Base-by-base conservation (phyloP, 2,888 invertebrate species). In the Dryococelus australis region DNA sequence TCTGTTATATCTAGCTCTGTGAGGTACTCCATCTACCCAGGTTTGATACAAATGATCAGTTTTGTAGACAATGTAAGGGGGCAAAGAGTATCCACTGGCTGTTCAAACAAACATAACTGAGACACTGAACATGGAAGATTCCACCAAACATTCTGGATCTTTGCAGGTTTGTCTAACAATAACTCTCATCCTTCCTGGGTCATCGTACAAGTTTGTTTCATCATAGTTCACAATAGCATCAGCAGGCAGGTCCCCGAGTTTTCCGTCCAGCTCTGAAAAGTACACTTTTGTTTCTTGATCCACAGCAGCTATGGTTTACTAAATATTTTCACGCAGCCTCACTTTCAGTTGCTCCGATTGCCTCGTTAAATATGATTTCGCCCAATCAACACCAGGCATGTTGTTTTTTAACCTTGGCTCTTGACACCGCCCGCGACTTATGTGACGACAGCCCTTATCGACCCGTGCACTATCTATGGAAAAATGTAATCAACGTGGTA, bases 191-290 rank as follows among this genome's bases (percentile, higher is more conserved):
- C 81, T 86, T 24, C 90, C 91, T n/a, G 91, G 90, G 87, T 92
- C 91, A 87, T 91, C 91, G 10, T 88, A 87, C 3, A 91, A 87
- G 83, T 91, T 91, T 10, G 91, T 91, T 87, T 91, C 91, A 87
- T 91, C 91, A 88, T 91, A 92, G 83, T 91, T 91, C 8, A 90
- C 81, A 20, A 90, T 87, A 51, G 88, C 87, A 27, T 78, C 28
- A 27, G 88, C 84, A 4, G 88, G 87, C 12, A 89, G 81, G 86
- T 85, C 88, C 86, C 88, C 83, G 28, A 89, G 87, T 16, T 88
- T 86, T 24, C 85, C 87, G 86, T 89, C 88, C 35, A 90, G 88
- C 35, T 90, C 83, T 80, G 90, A 89, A 89, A 90, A 90, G 88
- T 90, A 90, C 12, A 87, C 83, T 85, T 89, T 87, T 65, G 65